Evolutionary conservation across 2,797 vertebrate species (phyloP).

Genomic region (Gephyroberyx darwinii): DNA sequence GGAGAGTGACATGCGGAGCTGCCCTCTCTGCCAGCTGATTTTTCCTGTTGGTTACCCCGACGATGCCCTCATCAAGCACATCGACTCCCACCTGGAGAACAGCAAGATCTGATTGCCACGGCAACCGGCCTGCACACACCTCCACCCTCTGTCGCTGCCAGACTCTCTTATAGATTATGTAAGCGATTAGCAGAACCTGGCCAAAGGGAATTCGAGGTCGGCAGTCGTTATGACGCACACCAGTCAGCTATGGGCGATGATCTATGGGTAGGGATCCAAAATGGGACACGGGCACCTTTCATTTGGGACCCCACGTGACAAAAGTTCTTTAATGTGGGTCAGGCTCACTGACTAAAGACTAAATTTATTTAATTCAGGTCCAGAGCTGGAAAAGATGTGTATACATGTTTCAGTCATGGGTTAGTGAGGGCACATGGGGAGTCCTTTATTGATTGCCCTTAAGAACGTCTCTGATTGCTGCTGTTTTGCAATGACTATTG

Average conservation of each 20-base stretch:
- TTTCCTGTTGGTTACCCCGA: constrained; percentile 96
- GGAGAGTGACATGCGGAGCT: constrained; percentile 92
- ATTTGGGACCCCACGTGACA: background rate
- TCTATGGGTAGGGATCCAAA: constrained; percentile 30
- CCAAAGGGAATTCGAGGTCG: background rate
- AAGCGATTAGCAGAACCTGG: constrained; percentile 35
- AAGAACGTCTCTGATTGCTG: constrained; percentile 46
- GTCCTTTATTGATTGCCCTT: constrained; percentile 14
- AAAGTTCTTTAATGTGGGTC: background rate
- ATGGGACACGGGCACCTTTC: background rate
- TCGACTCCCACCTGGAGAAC: constrained; percentile 98
- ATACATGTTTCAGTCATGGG: constrained; percentile 1
- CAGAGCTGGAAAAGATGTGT: no score
- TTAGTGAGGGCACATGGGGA: constrained; percentile 30
- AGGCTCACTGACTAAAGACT: background rate
- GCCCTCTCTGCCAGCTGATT: constrained; percentile 95
- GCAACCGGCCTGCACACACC: constrained; percentile 58
- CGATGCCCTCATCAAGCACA: constrained; percentile 97
- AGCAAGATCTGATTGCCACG: constrained; percentile 92
- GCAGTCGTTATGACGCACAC: constrained; percentile 2
- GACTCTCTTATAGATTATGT: constrained; percentile 48
- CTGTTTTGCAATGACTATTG: constrained; percentile 54
- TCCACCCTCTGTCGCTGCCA: constrained; percentile 30
- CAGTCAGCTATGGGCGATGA: constrained; percentile 14
- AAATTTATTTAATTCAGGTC: no score